A percentile compares a stretch with the other conserved stretches of the same genome.
Conservation (phyloP, 23 tunicate genomes). For the Trididemnum clinides region DNA sequence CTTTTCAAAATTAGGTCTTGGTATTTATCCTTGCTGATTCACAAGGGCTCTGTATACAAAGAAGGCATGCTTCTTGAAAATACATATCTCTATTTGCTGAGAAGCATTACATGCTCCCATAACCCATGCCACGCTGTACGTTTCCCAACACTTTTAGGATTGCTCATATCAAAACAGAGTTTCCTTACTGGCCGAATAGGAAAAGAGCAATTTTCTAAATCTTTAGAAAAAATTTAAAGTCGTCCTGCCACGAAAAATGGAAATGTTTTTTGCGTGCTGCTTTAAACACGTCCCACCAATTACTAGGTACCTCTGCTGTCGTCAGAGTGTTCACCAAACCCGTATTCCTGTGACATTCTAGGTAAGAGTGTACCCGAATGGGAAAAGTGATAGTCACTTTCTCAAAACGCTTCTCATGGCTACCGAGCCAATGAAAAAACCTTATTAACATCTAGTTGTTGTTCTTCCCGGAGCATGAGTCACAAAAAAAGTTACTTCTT, state of each 20-base stretch:
- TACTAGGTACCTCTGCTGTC: not conserved
- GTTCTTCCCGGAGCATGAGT: too few species aligned
- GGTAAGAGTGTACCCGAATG: not conserved
- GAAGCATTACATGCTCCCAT: not conserved
- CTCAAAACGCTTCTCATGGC: not conserved
- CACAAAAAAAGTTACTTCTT: too few species aligned
- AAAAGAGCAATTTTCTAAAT: not conserved
- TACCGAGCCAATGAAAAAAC: not conserved
- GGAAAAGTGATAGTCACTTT: not conserved
- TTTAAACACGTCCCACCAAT: not conserved
- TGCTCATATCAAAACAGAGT: not conserved
- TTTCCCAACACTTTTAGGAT: not conserved
- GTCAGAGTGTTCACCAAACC: not conserved
- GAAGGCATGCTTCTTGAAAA: not conserved
- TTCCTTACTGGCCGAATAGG: slow-evolving; percentile 2
- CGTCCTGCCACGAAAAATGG: too few species aligned
- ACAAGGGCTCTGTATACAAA: not conserved
- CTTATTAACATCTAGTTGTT: too few species aligned
- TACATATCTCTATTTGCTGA: not conserved
- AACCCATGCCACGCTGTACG: not conserved
- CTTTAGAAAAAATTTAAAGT: too few species aligned
- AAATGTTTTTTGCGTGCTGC: too few species aligned
- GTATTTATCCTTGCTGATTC: not conserved
- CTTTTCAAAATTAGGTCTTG: not conserved
- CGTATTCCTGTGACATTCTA: slow-evolving; percentile 10